Base-by-base conservation (phyloP, 2,113 vertebrate genomes). In the Eudyptes chrysolophus region DNA sequence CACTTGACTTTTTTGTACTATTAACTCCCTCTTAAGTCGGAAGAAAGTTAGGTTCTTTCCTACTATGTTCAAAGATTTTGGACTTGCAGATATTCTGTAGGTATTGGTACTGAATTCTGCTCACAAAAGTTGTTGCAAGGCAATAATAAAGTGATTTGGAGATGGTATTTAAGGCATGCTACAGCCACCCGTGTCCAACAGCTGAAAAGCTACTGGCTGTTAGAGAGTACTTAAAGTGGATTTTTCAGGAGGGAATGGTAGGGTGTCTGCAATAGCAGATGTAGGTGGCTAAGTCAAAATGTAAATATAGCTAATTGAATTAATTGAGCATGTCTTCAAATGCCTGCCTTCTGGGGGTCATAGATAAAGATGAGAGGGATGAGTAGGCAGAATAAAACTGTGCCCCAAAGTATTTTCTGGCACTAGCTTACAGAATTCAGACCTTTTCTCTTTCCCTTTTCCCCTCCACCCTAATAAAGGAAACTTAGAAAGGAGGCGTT, bases 281-380 rank as follows among this genome's bases (percentile, higher is more conserved):
- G 81, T 83, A 89, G 57, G 77, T 80, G 36, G 30, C 65, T 83
- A 62, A 83, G 54, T 93, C 81, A 93, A 96, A 92, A 94, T 76
- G 27, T 83, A 85, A 90, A 78, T 85, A 69, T 8, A 82, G 54
- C 32, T 95, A 76, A 89, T 90, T 87, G 60, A 58, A 91, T 94
- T 92, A 95, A 96, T 70, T 90, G 78, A 82, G 49, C 49, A 16
- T 82, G 13, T 85, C 80, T 92, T 95, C 77, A 87, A 79, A 79
- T 89, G 57, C 34, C 30, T 94, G 40, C 36, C 84, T 89, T 92
- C 77, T 74, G 77, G 57, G 54, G 86, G 65, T 90, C 88, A 65
- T 12, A 74, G 76, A 62, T 76, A 72, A 72, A 89, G 57, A 61
- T 57, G 80, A 83, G 61, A 69, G 24, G 32, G 21, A 49, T 76